Evolutionary conservation across 2,797 vertebrate genomes (phyloP).

Genomic region (Buceros bicornis): DNA sequence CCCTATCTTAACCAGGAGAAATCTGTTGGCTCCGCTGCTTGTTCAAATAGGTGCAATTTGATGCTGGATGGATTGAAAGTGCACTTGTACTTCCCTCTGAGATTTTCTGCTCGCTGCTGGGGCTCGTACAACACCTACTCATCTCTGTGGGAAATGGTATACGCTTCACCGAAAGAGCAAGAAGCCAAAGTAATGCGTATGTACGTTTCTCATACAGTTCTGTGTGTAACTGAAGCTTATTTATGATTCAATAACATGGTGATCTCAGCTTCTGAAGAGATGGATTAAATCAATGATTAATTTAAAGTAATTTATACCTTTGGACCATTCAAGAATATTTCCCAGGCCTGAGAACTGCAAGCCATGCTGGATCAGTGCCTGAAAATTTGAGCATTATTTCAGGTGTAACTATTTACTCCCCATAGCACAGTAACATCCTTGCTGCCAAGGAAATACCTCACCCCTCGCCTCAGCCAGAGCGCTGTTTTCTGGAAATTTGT

Average conservation of each 20-base stretch:
- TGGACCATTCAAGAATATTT: slow-evolving; percentile 27
- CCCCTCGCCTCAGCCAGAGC: neutral
- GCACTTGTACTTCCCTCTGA: neutral
- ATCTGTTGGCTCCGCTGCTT: accelerated
- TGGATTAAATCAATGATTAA: slow-evolving; percentile 9
- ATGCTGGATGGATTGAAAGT: neutral
- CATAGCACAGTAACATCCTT: neutral
- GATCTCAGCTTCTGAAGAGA: slow-evolving; percentile 4
- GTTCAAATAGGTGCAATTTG: neutral
- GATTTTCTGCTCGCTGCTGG: neutral
- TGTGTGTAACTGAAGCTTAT: neutral
- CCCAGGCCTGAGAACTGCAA: neutral
- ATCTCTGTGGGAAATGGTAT: slow-evolving; percentile 7
- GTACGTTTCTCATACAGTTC: neutral
- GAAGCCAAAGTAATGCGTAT: neutral
- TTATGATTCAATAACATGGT: neutral
- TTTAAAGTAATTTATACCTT: slow-evolving; percentile 45
- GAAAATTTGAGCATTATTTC: slow-evolving; percentile 13
- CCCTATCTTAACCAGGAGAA: accelerated
- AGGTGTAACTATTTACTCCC: slow-evolving; percentile 8
- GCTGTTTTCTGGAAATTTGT: neutral
- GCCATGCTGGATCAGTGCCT: neutral
- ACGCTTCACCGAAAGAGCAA: slow-evolving; percentile 20
- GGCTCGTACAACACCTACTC: slow-evolving; percentile 19
- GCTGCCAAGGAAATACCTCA: neutral